Evolutionary conservation across 1,140 invertebrate genomes (phyloP).

Genomic region (Mylabris phalerata): DNA sequence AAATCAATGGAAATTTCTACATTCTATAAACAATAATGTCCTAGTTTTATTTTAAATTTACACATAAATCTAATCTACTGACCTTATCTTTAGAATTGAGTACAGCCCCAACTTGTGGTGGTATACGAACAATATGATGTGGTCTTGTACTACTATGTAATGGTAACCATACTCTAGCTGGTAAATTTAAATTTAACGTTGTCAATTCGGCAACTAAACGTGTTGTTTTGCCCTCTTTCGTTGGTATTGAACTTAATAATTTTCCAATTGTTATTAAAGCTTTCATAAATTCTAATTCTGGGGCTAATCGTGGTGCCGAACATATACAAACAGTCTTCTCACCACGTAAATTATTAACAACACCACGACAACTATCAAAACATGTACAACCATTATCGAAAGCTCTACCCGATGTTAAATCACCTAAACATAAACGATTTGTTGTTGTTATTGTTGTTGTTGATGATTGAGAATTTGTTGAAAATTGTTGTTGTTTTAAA

Average conservation of each 20-base stretch:
- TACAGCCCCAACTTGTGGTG: conserved; percentile 89
- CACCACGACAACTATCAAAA: conserved; percentile 54
- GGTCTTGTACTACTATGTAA: conserved; percentile 58
- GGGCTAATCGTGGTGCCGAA: conserved; percentile 70
- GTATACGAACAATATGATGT: conserved; percentile 86
- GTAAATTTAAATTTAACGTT: conserved; percentile 92
- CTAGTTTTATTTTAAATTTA: too few species aligned
- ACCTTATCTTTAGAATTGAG: conserved; percentile 99
- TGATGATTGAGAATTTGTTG: conserved; percentile 34
- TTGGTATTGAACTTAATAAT: conserved; percentile 78
- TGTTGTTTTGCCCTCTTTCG: conserved; percentile 90
- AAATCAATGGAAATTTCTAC: too few species aligned
- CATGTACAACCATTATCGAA: conserved; percentile 96
- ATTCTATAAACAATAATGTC: too few species aligned
- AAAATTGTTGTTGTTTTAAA: conserved; percentile 72
- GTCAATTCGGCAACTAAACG: conserved; percentile 87
- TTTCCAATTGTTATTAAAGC: conserved; percentile 87
- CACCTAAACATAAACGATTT: conserved; percentile 70
- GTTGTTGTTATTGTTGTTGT: conserved; percentile 39
- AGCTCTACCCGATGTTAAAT: conserved; percentile 85
- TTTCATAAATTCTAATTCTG: conserved; percentile 81
- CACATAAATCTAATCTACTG: conserved; percentile 13
- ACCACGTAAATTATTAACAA: conserved; percentile 67
- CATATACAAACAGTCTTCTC: conserved; percentile 67
- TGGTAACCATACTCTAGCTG: conserved; percentile 95